Conservation (phyloP, 1,140 invertebrate species). For the Rhopalosiphum padi region DNA sequence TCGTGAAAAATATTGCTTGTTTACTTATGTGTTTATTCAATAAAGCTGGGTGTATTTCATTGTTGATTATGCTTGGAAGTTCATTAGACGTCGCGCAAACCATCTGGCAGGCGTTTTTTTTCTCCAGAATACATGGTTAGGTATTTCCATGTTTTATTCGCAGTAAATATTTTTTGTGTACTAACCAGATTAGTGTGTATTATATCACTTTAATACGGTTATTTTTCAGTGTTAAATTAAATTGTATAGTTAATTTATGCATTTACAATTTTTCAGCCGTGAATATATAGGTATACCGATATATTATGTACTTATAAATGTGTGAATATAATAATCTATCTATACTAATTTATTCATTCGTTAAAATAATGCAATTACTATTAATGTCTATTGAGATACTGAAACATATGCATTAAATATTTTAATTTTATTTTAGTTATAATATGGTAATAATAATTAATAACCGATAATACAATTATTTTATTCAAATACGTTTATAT, state of each 20-base stretch:
- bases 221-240: background rate
- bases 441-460: background rate
- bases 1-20: conserved; percentile 1
- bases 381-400: background rate
- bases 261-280: background rate
- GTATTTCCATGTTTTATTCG: background rate
- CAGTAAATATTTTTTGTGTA: background rate
- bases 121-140: background rate
- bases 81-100: background rate
- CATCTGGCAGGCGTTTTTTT: background rate
- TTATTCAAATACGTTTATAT: too few species aligned
- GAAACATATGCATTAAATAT: background rate
- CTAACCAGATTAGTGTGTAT: background rate
- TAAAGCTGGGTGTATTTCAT: background rate
- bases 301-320: background rate
- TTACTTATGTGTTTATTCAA: background rate
- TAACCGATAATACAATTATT: background rate
- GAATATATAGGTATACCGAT: background rate
- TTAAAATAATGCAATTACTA: background rate
- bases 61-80: conserved; percentile 20
- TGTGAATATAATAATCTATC: background rate
- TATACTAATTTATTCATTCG: background rate
- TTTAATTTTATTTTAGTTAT: background rate
- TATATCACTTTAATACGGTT: background rate
- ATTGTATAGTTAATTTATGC: background rate